Percentiles rank a stretch among this genome's conserved stretches.
Evolutionary conservation across 92 coral and sea anemone species (phyloP).

Genomic region (Heteractis magnifica): DNA sequence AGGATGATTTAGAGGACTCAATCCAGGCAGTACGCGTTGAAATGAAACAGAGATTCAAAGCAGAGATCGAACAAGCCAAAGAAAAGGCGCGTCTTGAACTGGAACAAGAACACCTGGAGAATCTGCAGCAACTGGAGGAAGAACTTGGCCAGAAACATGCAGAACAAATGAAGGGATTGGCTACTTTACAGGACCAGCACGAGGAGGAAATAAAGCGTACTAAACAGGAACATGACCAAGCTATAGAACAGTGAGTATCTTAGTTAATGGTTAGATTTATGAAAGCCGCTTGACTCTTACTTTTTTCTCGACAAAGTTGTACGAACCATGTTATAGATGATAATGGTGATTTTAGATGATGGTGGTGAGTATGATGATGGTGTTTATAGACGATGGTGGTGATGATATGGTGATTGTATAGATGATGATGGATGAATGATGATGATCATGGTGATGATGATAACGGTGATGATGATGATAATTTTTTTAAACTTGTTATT

Average conservation of each 20-base stretch:
- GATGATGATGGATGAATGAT: not conserved
- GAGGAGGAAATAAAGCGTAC: slow-evolving; percentile 63
- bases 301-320: no score
- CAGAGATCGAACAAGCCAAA: slow-evolving; percentile 86
- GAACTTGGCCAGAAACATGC: slow-evolving; percentile 81
- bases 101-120: slow-evolving; percentile 93
- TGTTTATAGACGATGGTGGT: not conserved
- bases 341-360: no score
- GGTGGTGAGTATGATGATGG: not conserved
- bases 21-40: slow-evolving; percentile 65
- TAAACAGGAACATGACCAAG: slow-evolving; percentile 52
- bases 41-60: slow-evolving; percentile 71
- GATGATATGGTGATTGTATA: no score
- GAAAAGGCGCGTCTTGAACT: slow-evolving; percentile 88
- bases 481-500: no score
- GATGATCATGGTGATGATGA: not conserved
- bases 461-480: not conserved
- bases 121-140: slow-evolving; percentile 79
- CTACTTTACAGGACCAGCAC: slow-evolving; percentile 77
- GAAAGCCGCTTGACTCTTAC: no score
- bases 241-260: slow-evolving; percentile 38
- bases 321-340: no score
- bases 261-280: not conserved
- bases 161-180: slow-evolving; percentile 82
- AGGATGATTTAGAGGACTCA: slow-evolving; percentile 64